Percentiles rank a stretch among this genome's conserved stretches.
phyloP scores from a whole-genome alignment of 2,888 invertebrate genomes.

The Trachelus troglodyta region DNA sequence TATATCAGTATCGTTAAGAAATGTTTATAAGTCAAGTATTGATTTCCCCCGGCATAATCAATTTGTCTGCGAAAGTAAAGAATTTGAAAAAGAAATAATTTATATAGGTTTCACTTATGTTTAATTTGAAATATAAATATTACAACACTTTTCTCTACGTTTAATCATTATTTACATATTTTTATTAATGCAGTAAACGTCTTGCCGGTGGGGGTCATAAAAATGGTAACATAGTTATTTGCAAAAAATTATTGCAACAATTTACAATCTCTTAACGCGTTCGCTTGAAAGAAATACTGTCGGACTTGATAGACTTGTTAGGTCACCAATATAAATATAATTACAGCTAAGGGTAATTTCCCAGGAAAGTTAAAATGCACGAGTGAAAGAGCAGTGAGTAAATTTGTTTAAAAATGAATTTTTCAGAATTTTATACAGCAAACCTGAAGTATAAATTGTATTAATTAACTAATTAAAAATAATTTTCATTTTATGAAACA shows the following conservation, averaged over 20 bases:
- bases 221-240: not conserved
- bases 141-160: not conserved
- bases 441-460: not conserved
- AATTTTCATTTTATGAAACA: too few relatives aligned
- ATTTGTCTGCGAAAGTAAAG: not conserved
- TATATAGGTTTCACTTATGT: not conserved
- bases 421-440: not conserved
- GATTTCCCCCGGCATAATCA: too few relatives aligned
- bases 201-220: not conserved
- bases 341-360: not conserved
- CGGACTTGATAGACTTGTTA: not conserved
- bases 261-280: not conserved
- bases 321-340: not conserved
- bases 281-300: not conserved
- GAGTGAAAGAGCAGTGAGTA: not conserved
- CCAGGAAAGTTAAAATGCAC: not conserved
- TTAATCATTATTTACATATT: not conserved
- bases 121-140: not conserved
- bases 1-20: constrained; percentile 70
- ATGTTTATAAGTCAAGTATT: constrained; percentile 7
- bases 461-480: not conserved
- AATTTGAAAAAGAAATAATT: not conserved
- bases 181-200: not conserved
- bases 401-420: too few relatives aligned
- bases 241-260: too few relatives aligned